Base-by-base conservation (phyloP, 2,888 invertebrate genomes). In the Cybosia mesomella region DNA sequence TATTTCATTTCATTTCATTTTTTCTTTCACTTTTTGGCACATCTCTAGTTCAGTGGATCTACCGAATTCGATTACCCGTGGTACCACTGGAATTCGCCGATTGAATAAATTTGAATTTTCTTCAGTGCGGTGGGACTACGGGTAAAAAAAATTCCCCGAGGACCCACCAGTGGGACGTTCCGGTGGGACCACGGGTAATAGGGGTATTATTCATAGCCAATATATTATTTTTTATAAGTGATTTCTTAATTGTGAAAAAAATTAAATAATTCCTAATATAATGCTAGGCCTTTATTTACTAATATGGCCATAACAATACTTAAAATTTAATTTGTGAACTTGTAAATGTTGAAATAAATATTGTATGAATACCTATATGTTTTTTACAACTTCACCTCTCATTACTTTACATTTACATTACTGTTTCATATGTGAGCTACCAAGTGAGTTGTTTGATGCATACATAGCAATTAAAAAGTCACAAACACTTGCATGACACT, bases 301-400 rank as follows among this genome's bases (percentile, higher is more conserved):
- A 43, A 18, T 43, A 43, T 43, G 43, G 43, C 43, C 43, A 43
- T 43, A 43, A 18, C 39, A 43, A 18, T 43, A 49, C 49, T 49
- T 49, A n/a, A 8, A 49, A 58, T 66, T 66, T 67, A 24, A 21
- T 28, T 28, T 39, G 57, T 58, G 28, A 43, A 58, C 66, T 60
- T 67, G 53, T 54, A 55, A 54, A 65, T 58, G 24, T 71, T 72
- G 67, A 69, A 63, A 74, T 66, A 62, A 55, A 67, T n/a, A n/a
- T n/a, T n/a, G n/a, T n/a, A n/a, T n/a, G n/a, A n/a, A n/a, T n/a
- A n/a, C 59, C 9, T n/a, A 49, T 9, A n/a, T 28, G n/a, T 43
- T 43, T 49, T 18, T 8, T 49, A 49, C 49, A 49, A 49, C n/a
- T 49, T 49, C n/a, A 9, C 9, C 18, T 49, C n/a, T 49, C n/a